phyloP scores from a whole-genome alignment of 2,797 vertebrate species.

The Tinamus major region DNA sequence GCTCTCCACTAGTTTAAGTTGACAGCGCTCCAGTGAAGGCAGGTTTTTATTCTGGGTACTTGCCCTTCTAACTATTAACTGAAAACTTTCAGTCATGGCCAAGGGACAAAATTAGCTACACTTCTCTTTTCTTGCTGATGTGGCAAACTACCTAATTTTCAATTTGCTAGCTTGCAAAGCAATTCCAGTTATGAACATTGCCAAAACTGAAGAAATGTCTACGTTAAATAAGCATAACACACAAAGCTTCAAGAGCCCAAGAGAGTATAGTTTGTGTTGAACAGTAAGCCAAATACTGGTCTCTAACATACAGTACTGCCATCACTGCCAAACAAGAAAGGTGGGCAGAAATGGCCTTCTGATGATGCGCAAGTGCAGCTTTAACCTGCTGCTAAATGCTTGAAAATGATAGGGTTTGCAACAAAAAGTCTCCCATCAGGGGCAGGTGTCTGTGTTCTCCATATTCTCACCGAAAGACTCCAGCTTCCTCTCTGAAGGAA shows the following conservation, averaged over 20 bases:
- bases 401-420: neutral
- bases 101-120: neutral
- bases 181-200: neutral
- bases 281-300: neutral
- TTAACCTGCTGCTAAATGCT: neutral
- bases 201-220: neutral
- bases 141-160: neutral
- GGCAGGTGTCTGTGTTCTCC: neutral
- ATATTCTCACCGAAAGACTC: neutral
- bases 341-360: neutral
- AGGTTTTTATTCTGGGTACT: neutral
- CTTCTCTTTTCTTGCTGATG: neutral
- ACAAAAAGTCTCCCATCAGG: neutral
- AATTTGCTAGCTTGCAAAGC: neutral
- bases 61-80: neutral
- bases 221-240: neutral
- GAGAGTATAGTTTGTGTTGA: neutral
- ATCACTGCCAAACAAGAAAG: neutral
- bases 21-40: neutral
- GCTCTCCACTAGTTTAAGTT: neutral
- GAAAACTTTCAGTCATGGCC: neutral
- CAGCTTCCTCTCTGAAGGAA: neutral
- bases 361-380: neutral
- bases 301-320: neutral
- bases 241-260: neutral